Conservation (phyloP, 2,113 vertebrate genomes). For the Pimephales promelas region DNA sequence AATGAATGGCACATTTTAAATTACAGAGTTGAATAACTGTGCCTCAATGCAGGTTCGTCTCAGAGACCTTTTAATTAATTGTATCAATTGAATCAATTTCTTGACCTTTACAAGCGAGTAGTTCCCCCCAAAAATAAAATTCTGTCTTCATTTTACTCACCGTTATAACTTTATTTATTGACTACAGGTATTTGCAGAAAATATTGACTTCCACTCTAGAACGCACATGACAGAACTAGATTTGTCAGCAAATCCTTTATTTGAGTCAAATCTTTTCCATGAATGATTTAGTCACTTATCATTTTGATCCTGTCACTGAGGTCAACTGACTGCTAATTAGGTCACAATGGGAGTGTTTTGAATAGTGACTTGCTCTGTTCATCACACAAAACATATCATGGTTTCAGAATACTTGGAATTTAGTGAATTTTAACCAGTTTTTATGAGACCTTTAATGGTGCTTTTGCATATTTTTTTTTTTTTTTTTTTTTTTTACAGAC, state of each 20-base stretch:
- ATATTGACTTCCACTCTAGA: too few relatives aligned
- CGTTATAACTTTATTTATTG: background rate
- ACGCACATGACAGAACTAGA: background rate
- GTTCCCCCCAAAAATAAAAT: background rate
- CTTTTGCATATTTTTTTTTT: background rate
- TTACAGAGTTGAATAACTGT: background rate
- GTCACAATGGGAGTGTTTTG: background rate
- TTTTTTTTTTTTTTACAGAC: background rate
- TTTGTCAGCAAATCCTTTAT: background rate
- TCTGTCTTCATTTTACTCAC: background rate
- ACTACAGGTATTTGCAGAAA: too few relatives aligned
- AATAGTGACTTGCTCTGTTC: background rate
- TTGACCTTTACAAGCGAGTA: constrained; percentile 20
- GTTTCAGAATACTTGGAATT: too few relatives aligned
- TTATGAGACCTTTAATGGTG: background rate
- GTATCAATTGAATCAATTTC: constrained; percentile 40
- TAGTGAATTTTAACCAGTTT: too few relatives aligned
- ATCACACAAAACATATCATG: too few relatives aligned
- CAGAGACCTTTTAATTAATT: constrained; percentile 43
- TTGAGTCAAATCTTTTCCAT: background rate
- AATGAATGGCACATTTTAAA: constrained; percentile 5
- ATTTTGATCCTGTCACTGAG: background rate
- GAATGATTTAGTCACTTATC: background rate
- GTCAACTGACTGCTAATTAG: background rate
- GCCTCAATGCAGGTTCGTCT: constrained; percentile 9